phyloP scores from a whole-genome alignment of 2,888 invertebrate genomes.

The Brachyptera putata region DNA sequence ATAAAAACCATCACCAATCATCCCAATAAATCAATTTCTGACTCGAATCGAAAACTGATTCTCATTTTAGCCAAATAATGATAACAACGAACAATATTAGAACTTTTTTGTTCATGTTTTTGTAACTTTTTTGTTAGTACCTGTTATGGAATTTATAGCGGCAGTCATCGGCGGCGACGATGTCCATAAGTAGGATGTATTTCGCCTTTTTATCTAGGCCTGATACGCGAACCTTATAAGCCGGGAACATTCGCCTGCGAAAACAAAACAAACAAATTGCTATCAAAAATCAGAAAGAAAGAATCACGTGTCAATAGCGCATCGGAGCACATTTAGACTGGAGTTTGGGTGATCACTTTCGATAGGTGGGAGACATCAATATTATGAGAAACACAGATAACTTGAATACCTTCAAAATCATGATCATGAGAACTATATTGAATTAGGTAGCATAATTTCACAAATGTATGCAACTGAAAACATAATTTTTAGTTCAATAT shows the following conservation, averaged over 20 bases:
- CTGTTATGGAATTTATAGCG: conserved; percentile 93
- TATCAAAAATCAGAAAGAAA: no score
- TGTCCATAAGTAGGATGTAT: conserved; percentile 96
- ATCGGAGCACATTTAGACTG: no score
- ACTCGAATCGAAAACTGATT: neutral
- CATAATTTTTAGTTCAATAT: no score
- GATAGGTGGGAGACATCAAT: no score
- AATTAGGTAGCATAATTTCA: no score
- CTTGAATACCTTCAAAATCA: no score
- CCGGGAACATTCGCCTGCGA: conserved; percentile 94
- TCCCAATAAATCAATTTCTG: neutral
- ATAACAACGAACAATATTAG: no score
- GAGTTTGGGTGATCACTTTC: no score
- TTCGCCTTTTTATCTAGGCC: conserved; percentile 96
- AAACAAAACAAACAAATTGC: conserved; percentile 32
- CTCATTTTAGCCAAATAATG: neutral
- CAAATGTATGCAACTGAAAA: no score
- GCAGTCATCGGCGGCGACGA: conserved; percentile 94
- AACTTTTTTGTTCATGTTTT: neutral
- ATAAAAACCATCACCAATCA: conserved; percentile 1
- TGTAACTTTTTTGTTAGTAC: conserved; percentile 47
- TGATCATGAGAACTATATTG: no score
- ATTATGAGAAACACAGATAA: no score
- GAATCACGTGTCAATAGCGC: no score
- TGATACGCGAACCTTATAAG: conserved; percentile 93